A percentile compares a stretch with the other conserved stretches of the same genome.
Conservation (phyloP, 2,888 invertebrate species). For the Conchocele bisecta region DNA sequence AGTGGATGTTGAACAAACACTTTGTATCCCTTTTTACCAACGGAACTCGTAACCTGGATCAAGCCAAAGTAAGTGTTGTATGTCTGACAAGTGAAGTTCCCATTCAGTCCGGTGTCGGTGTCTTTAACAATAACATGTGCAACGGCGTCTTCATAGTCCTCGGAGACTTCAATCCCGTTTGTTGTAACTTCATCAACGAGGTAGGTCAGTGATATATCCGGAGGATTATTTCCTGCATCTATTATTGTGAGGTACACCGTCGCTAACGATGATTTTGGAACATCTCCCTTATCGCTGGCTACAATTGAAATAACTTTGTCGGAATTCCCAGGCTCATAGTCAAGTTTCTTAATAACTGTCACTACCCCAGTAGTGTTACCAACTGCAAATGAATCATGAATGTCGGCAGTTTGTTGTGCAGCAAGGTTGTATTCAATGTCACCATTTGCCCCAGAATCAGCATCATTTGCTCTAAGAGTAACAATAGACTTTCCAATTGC, state of each 20-base stretch:
- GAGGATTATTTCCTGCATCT: slow-evolving; percentile 95
- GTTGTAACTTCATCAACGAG: slow-evolving; percentile 41
- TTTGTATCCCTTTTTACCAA: slow-evolving; percentile 46
- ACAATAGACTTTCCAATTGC: slow-evolving; percentile 56
- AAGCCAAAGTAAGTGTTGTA: slow-evolving; percentile 61
- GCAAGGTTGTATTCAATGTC: slow-evolving; percentile 82
- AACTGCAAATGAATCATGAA: slow-evolving; percentile 53
- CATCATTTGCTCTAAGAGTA: slow-evolving; percentile 90
- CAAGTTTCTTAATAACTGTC: slow-evolving; percentile 54
- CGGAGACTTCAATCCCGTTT: slow-evolving; percentile 60
- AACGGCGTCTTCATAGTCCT: slow-evolving; percentile 67
- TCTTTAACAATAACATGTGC: slow-evolving; percentile 75
- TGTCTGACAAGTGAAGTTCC: slow-evolving; percentile 68
- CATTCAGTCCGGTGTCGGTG: slow-evolving; percentile 71
- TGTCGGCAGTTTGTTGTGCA: slow-evolving; percentile 48
- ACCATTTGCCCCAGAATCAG: slow-evolving; percentile 91
- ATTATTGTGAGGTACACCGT: slow-evolving; percentile 85
- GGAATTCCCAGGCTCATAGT: slow-evolving; percentile 49
- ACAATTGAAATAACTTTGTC: slow-evolving; percentile 56
- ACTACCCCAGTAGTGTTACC: slow-evolving; percentile 60
- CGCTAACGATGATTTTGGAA: slow-evolving; percentile 53
- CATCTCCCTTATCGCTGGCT: slow-evolving; percentile 59
- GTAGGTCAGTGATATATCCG: slow-evolving; percentile 84
- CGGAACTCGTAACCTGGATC: slow-evolving; percentile 27
- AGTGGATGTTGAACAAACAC: slow-evolving; percentile 61